phyloP scores from a whole-genome alignment of 2,888 invertebrate genomes.

The Galerucella nymphaeae region DNA sequence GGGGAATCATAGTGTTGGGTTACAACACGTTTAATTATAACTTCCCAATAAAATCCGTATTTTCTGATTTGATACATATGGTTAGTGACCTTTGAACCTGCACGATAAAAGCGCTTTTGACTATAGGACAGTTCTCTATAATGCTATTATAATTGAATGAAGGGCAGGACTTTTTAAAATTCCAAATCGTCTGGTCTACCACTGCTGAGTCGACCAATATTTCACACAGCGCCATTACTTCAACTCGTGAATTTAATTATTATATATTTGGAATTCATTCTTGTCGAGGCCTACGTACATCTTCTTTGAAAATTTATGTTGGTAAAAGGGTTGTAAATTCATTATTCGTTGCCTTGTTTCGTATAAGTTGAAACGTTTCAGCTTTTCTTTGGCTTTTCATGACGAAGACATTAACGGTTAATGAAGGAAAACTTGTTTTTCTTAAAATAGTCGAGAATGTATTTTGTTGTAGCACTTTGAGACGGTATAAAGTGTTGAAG shows the following conservation, averaged over 20 bases:
- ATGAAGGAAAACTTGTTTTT: slow-evolving; percentile 17
- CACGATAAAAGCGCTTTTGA: too few species aligned
- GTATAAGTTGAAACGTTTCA: slow-evolving; percentile 25
- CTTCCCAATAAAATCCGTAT: too few species aligned
- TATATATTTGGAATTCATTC: slow-evolving; percentile 33
- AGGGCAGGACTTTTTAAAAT: background rate
- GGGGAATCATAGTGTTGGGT: too few species aligned
- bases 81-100: too few species aligned
- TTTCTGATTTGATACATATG: too few species aligned
- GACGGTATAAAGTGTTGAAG: slow-evolving; percentile 12
- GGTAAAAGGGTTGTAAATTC: slow-evolving; percentile 28
- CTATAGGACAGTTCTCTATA: too few species aligned
- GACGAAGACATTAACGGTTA: slow-evolving; percentile 21
- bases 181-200: background rate
- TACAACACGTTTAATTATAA: too few species aligned
- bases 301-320: slow-evolving; percentile 31
- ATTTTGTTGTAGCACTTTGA: slow-evolving; percentile 12
- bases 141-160: too few species aligned
- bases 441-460: background rate
- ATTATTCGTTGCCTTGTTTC: slow-evolving; percentile 28
- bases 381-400: slow-evolving; percentile 18
- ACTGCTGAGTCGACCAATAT: slow-evolving; percentile 18
- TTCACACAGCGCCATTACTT: slow-evolving; percentile 21
- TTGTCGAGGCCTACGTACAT: slow-evolving; percentile 23
- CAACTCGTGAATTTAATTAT: slow-evolving; percentile 31